These are phyloP conservation scores for Macrostomum lignano DNA, from an alignment of 1,140 invertebrate species.

Conservation along the genomic window DNA sequence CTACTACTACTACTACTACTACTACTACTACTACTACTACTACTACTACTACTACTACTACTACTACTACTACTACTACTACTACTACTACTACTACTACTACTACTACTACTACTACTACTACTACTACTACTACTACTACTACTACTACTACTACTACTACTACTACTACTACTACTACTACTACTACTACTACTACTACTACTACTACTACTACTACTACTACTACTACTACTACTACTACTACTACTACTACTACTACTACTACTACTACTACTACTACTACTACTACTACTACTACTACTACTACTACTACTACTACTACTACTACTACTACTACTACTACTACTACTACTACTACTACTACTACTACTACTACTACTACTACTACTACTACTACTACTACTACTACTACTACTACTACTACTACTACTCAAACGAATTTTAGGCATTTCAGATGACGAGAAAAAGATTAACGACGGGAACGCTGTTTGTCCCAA, in stretches of 20 bases:
- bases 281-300: no score
- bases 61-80: not conserved
- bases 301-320: no score
- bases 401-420: no score
- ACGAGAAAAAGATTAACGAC: no score
- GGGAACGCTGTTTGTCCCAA: no score
- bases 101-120: conserved; percentile 3
- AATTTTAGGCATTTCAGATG: no score
- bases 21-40: not conserved
- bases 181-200: conserved; percentile 7
- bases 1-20: not conserved
- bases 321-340: no score
- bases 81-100: conserved; percentile 3
- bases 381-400: no score
- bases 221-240: conserved; percentile 2
- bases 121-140: conserved; percentile 4
- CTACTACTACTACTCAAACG: no score
- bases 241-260: not conserved
- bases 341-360: no score
- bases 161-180: conserved; percentile 8
- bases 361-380: no score
- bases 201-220: conserved; percentile 2
- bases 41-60: not conserved
- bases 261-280: conserved; percentile 3
- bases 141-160: conserved; percentile 7